Evolutionary conservation across 2,888 invertebrate species (phyloP).

Genomic region (Cantharis nigra): DNA sequence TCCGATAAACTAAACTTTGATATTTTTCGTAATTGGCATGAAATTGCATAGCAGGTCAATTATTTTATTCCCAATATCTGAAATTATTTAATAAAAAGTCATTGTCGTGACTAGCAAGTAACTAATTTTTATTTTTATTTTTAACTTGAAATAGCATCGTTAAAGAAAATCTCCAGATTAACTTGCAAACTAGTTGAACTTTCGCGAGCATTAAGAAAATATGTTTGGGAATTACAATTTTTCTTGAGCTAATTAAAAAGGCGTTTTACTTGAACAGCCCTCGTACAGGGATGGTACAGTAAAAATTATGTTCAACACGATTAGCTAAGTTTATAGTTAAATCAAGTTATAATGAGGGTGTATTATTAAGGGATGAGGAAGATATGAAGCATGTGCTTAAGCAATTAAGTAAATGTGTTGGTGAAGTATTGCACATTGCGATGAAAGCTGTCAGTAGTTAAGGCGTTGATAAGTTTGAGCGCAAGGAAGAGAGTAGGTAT

Average conservation of each 20-base stretch:
- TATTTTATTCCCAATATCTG: neutral
- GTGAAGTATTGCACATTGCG: constrained; percentile 29
- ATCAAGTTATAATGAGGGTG: constrained; percentile 19
- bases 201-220: neutral
- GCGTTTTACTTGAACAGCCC: neutral
- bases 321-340: constrained; percentile 9
- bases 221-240: neutral
- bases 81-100: too few species aligned
- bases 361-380: constrained; percentile 13
- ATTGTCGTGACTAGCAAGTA: neutral
- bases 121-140: neutral
- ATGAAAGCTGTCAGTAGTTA: constrained; percentile 30
- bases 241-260: neutral
- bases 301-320: neutral
- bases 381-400: constrained; percentile 19
- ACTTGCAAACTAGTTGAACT: neutral
- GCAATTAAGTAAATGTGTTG: constrained; percentile 36
- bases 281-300: neutral
- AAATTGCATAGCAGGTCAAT: neutral
- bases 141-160: neutral
- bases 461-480: constrained; percentile 36
- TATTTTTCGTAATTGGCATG: neutral
- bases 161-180: neutral
- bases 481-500: constrained; percentile 21
- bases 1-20: neutral